These are phyloP conservation scores for Mionectes olivaceus DNA, from an alignment of 2,797 vertebrate species.

Conservation along the genomic window DNA sequence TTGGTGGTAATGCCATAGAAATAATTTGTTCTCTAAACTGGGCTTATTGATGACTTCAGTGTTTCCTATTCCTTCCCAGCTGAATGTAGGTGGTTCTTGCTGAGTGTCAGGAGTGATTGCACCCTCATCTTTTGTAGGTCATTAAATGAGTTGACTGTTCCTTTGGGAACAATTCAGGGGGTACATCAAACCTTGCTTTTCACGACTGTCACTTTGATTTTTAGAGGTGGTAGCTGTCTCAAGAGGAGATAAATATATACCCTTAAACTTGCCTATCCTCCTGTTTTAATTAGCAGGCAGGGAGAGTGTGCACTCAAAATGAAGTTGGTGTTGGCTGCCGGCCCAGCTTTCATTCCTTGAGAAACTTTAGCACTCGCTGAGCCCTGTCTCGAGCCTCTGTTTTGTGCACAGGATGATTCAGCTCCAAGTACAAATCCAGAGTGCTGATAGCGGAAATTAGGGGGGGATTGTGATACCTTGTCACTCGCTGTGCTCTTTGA, in stretches of 20 bases:
- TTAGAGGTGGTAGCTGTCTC: slow-evolving; percentile 26
- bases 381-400: neutral
- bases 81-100: neutral
- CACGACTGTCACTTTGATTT: slow-evolving; percentile 14
- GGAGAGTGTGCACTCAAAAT: slow-evolving; percentile 29
- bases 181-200: neutral
- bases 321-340: slow-evolving; percentile 40
- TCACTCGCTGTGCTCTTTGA: neutral
- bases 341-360: slow-evolving; percentile 45
- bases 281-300: slow-evolving; percentile 57
- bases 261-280: slow-evolving; percentile 9
- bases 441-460: neutral
- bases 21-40: neutral
- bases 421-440: neutral
- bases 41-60: neutral
- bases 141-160: neutral
- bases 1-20: neutral
- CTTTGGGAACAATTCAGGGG: neutral
- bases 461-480: neutral
- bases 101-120: neutral
- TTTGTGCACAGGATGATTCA: neutral
- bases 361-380: neutral
- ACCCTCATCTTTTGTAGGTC: neutral
- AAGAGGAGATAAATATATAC: slow-evolving; percentile 45
- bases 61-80: neutral